phyloP scores from a whole-genome alignment of 2,797 vertebrate species.

The Poecilia gillii region DNA sequence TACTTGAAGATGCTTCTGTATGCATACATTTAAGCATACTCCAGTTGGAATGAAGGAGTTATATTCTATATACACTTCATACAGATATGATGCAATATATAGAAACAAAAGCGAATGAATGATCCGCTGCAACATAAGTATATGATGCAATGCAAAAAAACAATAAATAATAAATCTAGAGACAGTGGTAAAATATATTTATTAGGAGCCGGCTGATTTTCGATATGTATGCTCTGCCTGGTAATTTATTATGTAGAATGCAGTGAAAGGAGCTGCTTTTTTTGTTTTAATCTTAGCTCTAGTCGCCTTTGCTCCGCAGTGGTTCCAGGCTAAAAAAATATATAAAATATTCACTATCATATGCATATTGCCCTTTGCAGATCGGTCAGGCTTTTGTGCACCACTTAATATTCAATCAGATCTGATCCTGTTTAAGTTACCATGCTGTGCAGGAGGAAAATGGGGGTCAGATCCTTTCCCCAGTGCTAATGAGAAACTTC shows the following conservation, averaged over 20 bases:
- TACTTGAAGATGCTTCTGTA: neutral
- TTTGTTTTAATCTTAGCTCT: conserved; percentile 49
- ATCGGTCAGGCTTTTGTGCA: conserved; percentile 69
- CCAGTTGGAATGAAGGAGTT: neutral
- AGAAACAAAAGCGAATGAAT: conserved; percentile 6
- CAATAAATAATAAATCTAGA: conserved; percentile 31
- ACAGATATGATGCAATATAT: conserved; percentile 24
- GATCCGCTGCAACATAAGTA: conserved; percentile 26
- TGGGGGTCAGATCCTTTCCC: conserved; percentile 59
- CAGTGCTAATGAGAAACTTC: conserved; percentile 73
- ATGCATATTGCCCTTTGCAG: conserved; percentile 49
- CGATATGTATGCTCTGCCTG: conserved; percentile 49
- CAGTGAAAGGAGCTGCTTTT: conserved; percentile 54
- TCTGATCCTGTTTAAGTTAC: conserved; percentile 62
- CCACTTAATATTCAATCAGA: conserved; percentile 78
- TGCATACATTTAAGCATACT: neutral
- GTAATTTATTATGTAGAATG: conserved; percentile 62
- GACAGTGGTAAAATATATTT: conserved; percentile 12
- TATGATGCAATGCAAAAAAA: conserved; percentile 30
- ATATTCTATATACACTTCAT: neutral
- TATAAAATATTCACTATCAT: conserved; percentile 47
- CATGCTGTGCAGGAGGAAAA: conserved; percentile 46
- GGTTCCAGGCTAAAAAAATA: conserved; percentile 30
- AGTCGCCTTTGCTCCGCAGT: conserved; percentile 61
- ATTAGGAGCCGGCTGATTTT: conserved; percentile 42